phyloP scores from a whole-genome alignment of 2,113 vertebrate genomes.

The Hippoglossus stenolepis region DNA sequence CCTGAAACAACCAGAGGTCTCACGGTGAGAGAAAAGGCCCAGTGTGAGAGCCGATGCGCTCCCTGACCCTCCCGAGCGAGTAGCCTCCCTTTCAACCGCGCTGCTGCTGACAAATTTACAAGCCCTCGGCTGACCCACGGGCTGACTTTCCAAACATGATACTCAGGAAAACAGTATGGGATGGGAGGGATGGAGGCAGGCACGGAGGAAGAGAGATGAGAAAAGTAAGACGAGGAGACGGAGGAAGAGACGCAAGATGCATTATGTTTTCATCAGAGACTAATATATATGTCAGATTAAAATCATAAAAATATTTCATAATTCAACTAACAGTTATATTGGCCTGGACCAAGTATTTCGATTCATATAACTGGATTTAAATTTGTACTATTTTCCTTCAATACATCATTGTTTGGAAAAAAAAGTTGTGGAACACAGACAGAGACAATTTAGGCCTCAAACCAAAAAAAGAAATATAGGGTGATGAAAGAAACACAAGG shows the following conservation, averaged over 20 bases:
- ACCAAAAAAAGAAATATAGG: not conserved
- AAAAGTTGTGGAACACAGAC: not conserved
- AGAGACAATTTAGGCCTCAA: not conserved
- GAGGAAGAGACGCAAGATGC: slow-evolving; percentile 14
- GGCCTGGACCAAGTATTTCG: not conserved
- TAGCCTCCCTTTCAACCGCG: slow-evolving; percentile 83
- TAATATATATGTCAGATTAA: not conserved
- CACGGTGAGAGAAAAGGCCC: slow-evolving; percentile 80
- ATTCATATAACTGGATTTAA: no score
- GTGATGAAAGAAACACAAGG: not conserved
- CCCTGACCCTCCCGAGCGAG: slow-evolving; percentile 65
- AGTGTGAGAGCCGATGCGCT: slow-evolving; percentile 61
- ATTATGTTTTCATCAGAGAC: not conserved
- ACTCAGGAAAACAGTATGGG: slow-evolving; percentile 70
- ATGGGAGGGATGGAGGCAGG: slow-evolving; percentile 48
- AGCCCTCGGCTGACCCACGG: slow-evolving; percentile 63
- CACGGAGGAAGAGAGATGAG: slow-evolving; percentile 48
- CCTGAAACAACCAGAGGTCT: slow-evolving; percentile 86
- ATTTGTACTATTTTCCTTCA: not conserved
- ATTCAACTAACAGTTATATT: not conserved
- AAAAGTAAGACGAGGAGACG: slow-evolving; percentile 7
- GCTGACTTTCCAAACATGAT: slow-evolving; percentile 75
- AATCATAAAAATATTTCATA: not conserved
- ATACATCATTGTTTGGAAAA: not conserved
- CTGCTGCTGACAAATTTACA: slow-evolving; percentile 85